Percentiles rank a stretch among this genome's conserved stretches.
Conservation (phyloP, 2,113 vertebrate genomes). For the Cacatua alba region DNA sequence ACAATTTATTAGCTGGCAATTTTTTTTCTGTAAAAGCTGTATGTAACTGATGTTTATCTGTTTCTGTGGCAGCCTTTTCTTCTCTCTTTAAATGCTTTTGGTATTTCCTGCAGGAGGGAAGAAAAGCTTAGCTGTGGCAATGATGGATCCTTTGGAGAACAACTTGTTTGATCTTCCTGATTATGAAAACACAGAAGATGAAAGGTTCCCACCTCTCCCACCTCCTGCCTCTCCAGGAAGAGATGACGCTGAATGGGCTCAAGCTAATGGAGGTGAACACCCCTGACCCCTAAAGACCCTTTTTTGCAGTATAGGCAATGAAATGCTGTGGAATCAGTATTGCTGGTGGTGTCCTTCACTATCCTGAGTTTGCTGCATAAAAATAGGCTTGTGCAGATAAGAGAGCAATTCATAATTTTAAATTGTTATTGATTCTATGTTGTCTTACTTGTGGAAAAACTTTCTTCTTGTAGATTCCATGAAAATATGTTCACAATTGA, state of each 20-base stretch:
- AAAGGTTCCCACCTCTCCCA: conserved; percentile 86
- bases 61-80: neutral
- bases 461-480: neutral
- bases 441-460: neutral
- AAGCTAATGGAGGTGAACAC: conserved; percentile 71
- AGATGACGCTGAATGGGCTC: conserved; percentile 62
- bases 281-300: neutral
- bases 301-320: neutral
- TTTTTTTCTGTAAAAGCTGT: neutral
- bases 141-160: conserved; percentile 76
- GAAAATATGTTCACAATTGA: neutral
- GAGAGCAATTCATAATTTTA: neutral
- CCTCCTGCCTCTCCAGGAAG: conserved; percentile 85
- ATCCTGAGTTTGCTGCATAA: neutral
- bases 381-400: neutral
- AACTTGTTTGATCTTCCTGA: conserved; percentile 73
- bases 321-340: neutral
- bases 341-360: neutral
- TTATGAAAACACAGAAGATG: conserved; percentile 82
- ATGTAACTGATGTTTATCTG: neutral
- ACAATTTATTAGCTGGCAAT: neutral
- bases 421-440: accelerated
- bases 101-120: neutral
- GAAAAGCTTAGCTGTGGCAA: neutral
- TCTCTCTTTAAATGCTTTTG: neutral